A percentile compares a stretch with the other conserved stretches of the same genome.
Evolutionary conservation across 1,140 invertebrate genomes (phyloP).

Genomic region (Anadara kagoshimensis): DNA sequence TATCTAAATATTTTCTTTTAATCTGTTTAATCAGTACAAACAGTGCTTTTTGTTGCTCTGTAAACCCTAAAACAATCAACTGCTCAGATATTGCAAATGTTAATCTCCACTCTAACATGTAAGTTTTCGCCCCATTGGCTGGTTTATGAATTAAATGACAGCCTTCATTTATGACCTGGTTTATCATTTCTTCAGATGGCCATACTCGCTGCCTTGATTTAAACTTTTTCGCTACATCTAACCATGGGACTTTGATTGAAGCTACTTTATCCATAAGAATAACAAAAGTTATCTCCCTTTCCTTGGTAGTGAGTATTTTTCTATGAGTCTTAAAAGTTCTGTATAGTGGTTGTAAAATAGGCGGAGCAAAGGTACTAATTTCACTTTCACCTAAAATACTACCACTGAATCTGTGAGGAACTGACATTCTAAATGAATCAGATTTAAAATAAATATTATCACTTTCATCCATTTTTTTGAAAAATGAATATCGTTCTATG

Average conservation of each 20-base stretch:
- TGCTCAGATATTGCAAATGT: conserved; percentile 26
- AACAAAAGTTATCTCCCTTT: background rate
- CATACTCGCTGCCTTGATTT: conserved; percentile 5
- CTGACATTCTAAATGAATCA: background rate
- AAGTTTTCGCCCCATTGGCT: too few relatives aligned
- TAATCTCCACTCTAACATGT: conserved; percentile 11
- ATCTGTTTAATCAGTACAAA: conserved; percentile 22
- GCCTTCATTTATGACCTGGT: conserved; percentile 7
- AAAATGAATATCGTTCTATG: background rate
- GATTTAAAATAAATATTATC: conserved; percentile 11
- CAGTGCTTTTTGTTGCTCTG: conserved; percentile 12
- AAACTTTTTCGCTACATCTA: background rate
- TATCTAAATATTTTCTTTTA: conserved; percentile 10
- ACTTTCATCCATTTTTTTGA: background rate
- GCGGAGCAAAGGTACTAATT: background rate
- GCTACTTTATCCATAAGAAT: conserved; percentile 23
- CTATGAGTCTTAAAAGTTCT: conserved; percentile 15
- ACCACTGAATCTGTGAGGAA: background rate
- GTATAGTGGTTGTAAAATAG: conserved; percentile 11
- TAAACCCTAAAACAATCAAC: conserved; percentile 3
- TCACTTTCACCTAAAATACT: conserved; percentile 18
- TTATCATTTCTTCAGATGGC: background rate
- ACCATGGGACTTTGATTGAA: conserved; percentile 16
- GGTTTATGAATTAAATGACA: conserved; percentile 17
- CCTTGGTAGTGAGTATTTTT: background rate